Conservation (phyloP, 2,113 vertebrate genomes). For the Oncorhynchus mykiss region DNA sequence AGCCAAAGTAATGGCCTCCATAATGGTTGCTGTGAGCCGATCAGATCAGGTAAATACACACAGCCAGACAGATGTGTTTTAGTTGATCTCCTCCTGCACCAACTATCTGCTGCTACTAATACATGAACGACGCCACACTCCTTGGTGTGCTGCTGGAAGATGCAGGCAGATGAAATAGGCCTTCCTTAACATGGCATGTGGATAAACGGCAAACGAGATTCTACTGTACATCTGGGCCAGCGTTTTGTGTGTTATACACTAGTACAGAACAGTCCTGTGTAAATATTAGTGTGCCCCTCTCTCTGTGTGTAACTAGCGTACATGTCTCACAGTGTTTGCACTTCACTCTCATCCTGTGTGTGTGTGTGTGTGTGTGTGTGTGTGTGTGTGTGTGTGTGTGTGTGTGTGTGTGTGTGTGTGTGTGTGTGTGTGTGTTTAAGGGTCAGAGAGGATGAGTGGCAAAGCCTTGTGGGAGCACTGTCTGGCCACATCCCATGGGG, state of each 20-base stretch:
- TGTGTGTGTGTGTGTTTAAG: background rate
- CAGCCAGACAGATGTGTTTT: conserved; percentile 31
- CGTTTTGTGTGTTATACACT: conserved; percentile 8
- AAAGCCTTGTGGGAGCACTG: background rate
- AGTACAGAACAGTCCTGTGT: conserved; percentile 13
- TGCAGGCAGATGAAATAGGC: no score
- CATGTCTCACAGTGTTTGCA: no score
- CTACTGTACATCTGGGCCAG: background rate
- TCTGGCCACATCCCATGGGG: background rate
- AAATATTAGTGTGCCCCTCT: background rate
- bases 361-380: background rate
- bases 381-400: background rate
- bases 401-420: no score
- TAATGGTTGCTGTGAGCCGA: conserved; percentile 5
- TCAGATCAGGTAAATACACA: conserved; percentile 34
- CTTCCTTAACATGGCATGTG: no score
- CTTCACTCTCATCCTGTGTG: no score
- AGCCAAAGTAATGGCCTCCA: conserved; percentile 51
- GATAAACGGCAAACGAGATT: no score
- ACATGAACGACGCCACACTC: conserved; percentile 15
- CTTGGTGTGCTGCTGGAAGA: background rate
- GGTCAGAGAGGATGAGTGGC: background rate
- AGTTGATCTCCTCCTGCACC: conserved; percentile 41
- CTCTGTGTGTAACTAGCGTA: background rate
- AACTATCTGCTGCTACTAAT: conserved; percentile 41